Percentiles rank a stretch among this genome's conserved stretches.
These are phyloP conservation scores for Metaphire vulgaris DNA, from an alignment of 1,140 invertebrate genomes.

Conservation along the genomic window DNA sequence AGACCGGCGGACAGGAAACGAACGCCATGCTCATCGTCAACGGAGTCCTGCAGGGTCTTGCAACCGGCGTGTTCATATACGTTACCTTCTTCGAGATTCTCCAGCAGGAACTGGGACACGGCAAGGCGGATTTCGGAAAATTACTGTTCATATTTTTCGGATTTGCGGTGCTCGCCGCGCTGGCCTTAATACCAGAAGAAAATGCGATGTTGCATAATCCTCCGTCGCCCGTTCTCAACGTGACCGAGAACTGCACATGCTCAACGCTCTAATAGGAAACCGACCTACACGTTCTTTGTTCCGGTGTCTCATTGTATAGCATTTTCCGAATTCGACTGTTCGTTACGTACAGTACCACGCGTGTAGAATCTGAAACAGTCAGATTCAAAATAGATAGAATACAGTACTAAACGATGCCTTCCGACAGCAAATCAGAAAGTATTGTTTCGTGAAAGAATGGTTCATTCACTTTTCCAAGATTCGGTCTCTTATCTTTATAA, in stretches of 20 bases:
- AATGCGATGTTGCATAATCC: neutral
- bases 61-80: constrained; percentile 31
- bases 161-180: constrained; percentile 21
- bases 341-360: too few relatives aligned
- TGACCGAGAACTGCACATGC: neutral
- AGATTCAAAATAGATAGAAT: too few relatives aligned
- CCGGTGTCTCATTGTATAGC: too few relatives aligned
- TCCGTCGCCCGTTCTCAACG: neutral
- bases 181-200: constrained; percentile 23
- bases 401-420: too few relatives aligned
- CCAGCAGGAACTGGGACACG: constrained; percentile 24
- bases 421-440: too few relatives aligned
- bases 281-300: too few relatives aligned
- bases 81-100: constrained; percentile 32
- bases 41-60: constrained; percentile 26
- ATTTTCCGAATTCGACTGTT: too few relatives aligned
- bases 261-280: neutral
- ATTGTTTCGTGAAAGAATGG: too few relatives aligned
- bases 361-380: too few relatives aligned
- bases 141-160: constrained; percentile 13
- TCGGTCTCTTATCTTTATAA: too few relatives aligned
- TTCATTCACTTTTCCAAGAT: too few relatives aligned
- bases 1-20: constrained; percentile 36
- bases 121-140: constrained; percentile 15
- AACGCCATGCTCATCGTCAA: constrained; percentile 36